A percentile compares a stretch with the other conserved stretches of the same genome.
Conservation (phyloP, 2,113 vertebrate genomes). For the Stegostoma tigrinum region DNA sequence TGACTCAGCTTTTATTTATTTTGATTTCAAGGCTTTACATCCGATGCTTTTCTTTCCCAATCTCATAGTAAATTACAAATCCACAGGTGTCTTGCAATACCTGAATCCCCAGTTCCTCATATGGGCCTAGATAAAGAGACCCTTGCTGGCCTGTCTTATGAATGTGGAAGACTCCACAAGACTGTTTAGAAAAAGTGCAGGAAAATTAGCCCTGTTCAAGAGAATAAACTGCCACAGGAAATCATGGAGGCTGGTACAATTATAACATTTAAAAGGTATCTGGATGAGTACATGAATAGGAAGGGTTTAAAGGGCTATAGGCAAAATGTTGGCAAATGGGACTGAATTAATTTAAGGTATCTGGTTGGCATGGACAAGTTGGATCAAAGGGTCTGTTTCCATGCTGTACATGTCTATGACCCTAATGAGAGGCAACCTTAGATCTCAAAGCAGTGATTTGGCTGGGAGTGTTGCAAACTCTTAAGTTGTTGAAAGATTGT, state of each 20-base stretch:
- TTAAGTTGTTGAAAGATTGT: conserved; percentile 2
- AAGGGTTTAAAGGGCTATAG: no score
- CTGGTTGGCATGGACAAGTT: no score
- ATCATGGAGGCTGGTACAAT: no score
- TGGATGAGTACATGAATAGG: no score
- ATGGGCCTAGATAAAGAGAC: not conserved
- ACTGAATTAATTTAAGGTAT: no score
- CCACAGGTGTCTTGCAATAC: not conserved
- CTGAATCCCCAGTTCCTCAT: not conserved
- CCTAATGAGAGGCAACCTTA: not conserved
- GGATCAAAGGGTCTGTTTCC: no score
- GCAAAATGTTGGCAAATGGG: no score
- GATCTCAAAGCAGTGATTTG: not conserved
- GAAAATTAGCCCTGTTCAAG: not conserved
- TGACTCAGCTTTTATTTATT: not conserved
- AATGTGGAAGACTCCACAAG: no score
- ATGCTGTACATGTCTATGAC: not conserved
- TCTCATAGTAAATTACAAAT: not conserved
- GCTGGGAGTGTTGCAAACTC: not conserved
- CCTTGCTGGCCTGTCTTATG: not conserved
- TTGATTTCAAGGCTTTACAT: not conserved
- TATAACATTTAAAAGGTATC: no score
- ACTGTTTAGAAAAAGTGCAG: not conserved
- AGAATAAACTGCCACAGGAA: no score
- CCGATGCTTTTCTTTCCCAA: not conserved